A percentile compares a stretch with the other conserved stretches of the same genome.
Conservation (phyloP, 2,113 vertebrate species). For the Brachyhypopomus occidentalis region DNA sequence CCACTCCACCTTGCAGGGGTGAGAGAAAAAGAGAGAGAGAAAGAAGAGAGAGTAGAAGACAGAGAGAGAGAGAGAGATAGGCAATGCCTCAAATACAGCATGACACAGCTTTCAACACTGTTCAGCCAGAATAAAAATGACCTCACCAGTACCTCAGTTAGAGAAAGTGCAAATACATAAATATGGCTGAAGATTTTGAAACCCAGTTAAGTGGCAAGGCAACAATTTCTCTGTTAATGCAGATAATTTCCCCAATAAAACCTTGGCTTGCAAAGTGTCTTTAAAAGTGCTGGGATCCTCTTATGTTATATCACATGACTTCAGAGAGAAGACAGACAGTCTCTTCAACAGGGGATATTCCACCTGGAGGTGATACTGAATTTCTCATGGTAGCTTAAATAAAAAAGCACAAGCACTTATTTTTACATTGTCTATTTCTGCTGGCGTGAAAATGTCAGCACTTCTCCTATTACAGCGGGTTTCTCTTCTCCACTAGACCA, state of each 20-base stretch:
- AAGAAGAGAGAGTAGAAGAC: not conserved
- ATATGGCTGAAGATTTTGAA: not conserved
- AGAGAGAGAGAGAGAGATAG: not conserved
- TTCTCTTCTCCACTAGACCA: conserved; percentile 65
- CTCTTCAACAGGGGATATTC: conserved; percentile 65
- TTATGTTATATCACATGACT: conserved; percentile 32
- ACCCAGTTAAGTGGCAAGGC: not conserved
- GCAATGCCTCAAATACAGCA: not conserved
- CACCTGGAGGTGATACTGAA: conserved; percentile 58
- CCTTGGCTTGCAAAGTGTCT: conserved; percentile 1
- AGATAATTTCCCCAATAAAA: conserved; percentile 30
- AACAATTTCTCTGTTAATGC: not conserved
- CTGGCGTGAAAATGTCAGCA: conserved; percentile 70
- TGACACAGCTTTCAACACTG: not conserved
- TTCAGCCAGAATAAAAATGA: not conserved
- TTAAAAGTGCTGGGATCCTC: conserved; percentile 32
- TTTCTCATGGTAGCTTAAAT: conserved; percentile 61
- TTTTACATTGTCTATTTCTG: conserved; percentile 66
- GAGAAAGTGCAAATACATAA: not conserved
- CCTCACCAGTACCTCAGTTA: no score
- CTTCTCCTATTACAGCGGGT: conserved; percentile 55
- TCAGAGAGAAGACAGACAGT: conserved; percentile 42
- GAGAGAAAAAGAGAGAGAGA: conserved; percentile 6
- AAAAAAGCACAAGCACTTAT: conserved; percentile 60
- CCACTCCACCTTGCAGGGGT: not conserved